These are phyloP conservation scores for Zingel zingel DNA, from an alignment of 2,113 vertebrate species.

Conservation along the genomic window DNA sequence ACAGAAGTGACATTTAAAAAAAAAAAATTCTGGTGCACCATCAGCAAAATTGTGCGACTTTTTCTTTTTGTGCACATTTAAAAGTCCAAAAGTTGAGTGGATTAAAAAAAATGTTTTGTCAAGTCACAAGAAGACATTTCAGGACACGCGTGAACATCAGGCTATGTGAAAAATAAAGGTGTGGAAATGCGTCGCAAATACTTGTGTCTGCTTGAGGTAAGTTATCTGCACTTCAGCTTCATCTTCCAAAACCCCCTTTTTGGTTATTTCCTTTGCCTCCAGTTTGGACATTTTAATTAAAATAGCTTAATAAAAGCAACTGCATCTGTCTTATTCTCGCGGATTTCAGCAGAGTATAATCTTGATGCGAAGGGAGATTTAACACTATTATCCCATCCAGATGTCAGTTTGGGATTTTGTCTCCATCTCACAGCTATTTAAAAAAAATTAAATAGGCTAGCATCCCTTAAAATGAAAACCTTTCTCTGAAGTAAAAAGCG, in stretches of 20 bases:
- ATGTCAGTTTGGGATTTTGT: constrained; percentile 27
- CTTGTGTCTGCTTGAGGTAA: constrained; percentile 71
- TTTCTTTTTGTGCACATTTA: background rate
- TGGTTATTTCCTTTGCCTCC: background rate
- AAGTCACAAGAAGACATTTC: constrained; percentile 20
- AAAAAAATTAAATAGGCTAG: background rate
- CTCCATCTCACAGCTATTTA: constrained; percentile 3
- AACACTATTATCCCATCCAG: background rate
- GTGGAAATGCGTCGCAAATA: constrained; percentile 69
- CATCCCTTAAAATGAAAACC: background rate
- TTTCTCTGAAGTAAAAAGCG: background rate
- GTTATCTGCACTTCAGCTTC: constrained; percentile 24
- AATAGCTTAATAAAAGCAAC: background rate
- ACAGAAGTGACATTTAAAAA: constrained; percentile 14
- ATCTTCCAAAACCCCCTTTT: background rate
- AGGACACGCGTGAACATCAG: background rate
- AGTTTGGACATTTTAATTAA: constrained; percentile 15
- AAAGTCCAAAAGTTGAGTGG: background rate
- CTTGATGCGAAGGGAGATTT: constrained; percentile 18
- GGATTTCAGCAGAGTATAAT: constrained; percentile 25
- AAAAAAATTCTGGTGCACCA: background rate
- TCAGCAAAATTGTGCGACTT: constrained; percentile 19
- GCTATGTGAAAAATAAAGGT: constrained; percentile 51
- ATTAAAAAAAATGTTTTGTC: background rate
- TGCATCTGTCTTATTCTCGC: background rate